Percentiles rank a stretch among this genome's conserved stretches.
Evolutionary conservation across 1,140 invertebrate genomes (phyloP).

Genomic region (Formica selysi): DNA sequence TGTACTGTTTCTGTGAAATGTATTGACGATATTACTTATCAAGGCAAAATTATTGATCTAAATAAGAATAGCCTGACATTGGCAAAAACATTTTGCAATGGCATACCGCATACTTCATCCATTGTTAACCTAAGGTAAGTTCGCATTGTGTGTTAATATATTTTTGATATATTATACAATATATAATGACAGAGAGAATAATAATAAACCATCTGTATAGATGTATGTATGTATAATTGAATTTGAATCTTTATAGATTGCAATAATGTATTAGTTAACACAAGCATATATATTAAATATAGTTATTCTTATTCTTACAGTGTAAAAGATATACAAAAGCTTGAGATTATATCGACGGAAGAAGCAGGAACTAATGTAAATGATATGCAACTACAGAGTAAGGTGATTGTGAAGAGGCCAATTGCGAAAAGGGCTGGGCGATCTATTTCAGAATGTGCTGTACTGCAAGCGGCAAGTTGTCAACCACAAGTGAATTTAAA

Average conservation of each 20-base stretch:
- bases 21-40: constrained; percentile 89
- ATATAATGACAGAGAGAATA: constrained; percentile 5
- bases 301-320: constrained; percentile 83
- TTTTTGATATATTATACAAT: not conserved
- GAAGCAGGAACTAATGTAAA: constrained; percentile 77
- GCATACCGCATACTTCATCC: constrained; percentile 89
- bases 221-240: too few species aligned
- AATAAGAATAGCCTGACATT: constrained; percentile 91
- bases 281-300: not conserved
- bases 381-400: constrained; percentile 83
- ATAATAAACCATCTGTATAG: constrained; percentile 20
- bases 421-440: constrained; percentile 86
- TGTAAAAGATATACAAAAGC: constrained; percentile 88
- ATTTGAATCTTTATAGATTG: too few species aligned
- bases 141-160: constrained; percentile 30
- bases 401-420: constrained; percentile 87
- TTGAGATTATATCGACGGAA: constrained; percentile 88
- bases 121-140: constrained; percentile 88
- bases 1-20: constrained; percentile 93
- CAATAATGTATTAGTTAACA: too few species aligned
- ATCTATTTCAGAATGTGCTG: constrained; percentile 85
- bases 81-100: constrained; percentile 93
- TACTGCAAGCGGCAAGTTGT: constrained; percentile 65
- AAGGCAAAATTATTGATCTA: constrained; percentile 92
- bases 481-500: constrained; percentile 75